phyloP scores from a whole-genome alignment of 2,888 invertebrate species.

The Polia nebulosa region DNA sequence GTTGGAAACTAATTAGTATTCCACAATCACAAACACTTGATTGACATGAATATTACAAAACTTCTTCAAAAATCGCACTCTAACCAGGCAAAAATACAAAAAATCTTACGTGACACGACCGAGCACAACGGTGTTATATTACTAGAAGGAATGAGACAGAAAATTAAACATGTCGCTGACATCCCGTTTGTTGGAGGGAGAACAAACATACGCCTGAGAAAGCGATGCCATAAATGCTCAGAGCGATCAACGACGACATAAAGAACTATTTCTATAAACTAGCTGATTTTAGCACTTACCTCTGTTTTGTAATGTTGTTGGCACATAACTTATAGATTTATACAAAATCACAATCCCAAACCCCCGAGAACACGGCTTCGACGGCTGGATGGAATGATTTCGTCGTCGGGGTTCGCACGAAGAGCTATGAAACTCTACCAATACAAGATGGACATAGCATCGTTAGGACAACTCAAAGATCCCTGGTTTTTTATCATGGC shows the following conservation, averaged over 20 bases:
- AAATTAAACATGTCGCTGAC: constrained; percentile 83
- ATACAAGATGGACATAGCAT: constrained; percentile 75
- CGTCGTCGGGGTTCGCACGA: constrained; percentile 90
- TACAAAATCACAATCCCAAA: constrained; percentile 89
- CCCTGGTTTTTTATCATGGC: constrained; percentile 75
- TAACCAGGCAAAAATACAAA: constrained; percentile 87
- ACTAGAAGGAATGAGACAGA: constrained; percentile 88
- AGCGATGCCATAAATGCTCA: constrained; percentile 91
- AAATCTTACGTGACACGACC: constrained; percentile 91
- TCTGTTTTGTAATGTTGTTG: constrained; percentile 89
- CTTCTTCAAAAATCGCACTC: constrained; percentile 78
- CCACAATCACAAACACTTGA: constrained; percentile 73
- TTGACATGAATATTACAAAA: constrained; percentile 74
- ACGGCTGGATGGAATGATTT: constrained; percentile 91
- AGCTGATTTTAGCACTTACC: constrained; percentile 79
- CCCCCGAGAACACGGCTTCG: constrained; percentile 91
- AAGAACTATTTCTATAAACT: constrained; percentile 74
- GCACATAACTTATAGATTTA: constrained; percentile 88
- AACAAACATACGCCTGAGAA: constrained; percentile 87
- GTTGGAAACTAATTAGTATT: constrained; percentile 71
- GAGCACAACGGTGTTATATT: constrained; percentile 91
- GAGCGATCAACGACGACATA: constrained; percentile 82
- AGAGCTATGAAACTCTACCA: constrained; percentile 81
- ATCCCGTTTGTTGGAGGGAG: constrained; percentile 84
- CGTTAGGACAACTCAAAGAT: constrained; percentile 68